A percentile compares a stretch with the other conserved stretches of the same genome.
phyloP scores from a whole-genome alignment of 2,888 invertebrate genomes.

The Augochlorella aurata region DNA sequence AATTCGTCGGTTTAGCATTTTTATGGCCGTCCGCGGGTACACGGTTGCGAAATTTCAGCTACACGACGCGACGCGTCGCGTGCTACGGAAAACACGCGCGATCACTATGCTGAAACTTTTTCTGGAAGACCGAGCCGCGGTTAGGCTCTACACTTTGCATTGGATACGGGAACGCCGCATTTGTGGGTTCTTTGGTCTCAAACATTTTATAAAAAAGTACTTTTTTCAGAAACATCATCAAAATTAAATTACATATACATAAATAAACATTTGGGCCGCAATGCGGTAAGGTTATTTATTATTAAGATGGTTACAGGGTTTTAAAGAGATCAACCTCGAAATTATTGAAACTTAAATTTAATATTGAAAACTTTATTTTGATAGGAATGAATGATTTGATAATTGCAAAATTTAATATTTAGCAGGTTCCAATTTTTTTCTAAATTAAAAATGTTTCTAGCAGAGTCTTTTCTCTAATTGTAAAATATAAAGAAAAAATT shows the following conservation, averaged over 20 bases:
- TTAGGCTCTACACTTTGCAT: not conserved
- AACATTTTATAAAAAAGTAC: not conserved
- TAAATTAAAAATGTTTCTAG: too few species aligned
- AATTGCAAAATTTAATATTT: not conserved
- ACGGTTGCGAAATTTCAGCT: constrained; percentile 7
- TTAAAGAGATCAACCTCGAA: too few species aligned
- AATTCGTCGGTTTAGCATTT: constrained; percentile 52
- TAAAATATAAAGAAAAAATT: too few species aligned
- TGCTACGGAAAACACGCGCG: not conserved
- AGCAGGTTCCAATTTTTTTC: too few species aligned
- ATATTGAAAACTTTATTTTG: not conserved
- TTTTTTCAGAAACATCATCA: not conserved
- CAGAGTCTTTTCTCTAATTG: too few species aligned
- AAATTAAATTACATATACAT: not conserved
- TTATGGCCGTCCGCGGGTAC: constrained; percentile 21
- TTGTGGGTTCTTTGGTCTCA: not conserved
- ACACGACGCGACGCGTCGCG: not conserved
- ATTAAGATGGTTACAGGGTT: too few species aligned
- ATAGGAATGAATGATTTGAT: not conserved
- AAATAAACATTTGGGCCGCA: too few species aligned
- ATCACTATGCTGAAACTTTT: constrained; percentile 11
- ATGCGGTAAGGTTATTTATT: too few species aligned
- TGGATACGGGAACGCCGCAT: not conserved
- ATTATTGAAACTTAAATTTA: not conserved
- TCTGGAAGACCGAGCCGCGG: not conserved